These are phyloP conservation scores for Gallinago media DNA, from an alignment of 2,113 vertebrate genomes.

Conservation along the genomic window DNA sequence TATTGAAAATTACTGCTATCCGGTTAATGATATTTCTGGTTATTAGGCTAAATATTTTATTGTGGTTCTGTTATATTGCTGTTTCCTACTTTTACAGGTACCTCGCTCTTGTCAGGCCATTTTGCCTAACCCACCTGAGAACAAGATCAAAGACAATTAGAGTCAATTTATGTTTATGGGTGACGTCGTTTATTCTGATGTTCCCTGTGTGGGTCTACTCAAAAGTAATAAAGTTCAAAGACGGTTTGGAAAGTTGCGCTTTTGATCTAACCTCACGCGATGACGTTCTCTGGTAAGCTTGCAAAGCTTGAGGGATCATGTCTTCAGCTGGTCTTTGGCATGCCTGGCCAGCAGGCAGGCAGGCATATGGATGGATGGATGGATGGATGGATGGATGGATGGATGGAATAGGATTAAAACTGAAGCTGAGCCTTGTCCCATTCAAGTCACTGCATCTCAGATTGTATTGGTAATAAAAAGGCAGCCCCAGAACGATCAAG, in stretches of 20 bases:
- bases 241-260: slow-evolving; percentile 73
- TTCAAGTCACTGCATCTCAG: background rate
- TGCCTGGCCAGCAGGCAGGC: background rate
- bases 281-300: slow-evolving; percentile 70
- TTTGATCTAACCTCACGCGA: slow-evolving; percentile 73
- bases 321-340: background rate
- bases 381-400: too few species aligned
- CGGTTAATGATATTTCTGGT: background rate
- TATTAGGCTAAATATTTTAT: background rate
- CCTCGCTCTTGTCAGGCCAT: slow-evolving; percentile 74
- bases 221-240: slow-evolving; percentile 77
- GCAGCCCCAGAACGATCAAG: background rate
- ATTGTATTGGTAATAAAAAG: background rate
- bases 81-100: slow-evolving; percentile 61
- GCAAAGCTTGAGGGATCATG: background rate
- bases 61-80: background rate
- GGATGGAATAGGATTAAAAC: background rate
- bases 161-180: slow-evolving; percentile 73
- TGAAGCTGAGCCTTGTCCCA: background rate
- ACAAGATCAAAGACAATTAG: slow-evolving; percentile 67
- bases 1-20: background rate
- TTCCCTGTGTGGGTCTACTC: slow-evolving; percentile 70
- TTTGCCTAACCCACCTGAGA: slow-evolving; percentile 66
- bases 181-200: slow-evolving; percentile 61
- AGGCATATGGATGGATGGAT: too few species aligned